Base-by-base conservation (phyloP, 2,888 invertebrate genomes). In the Drepanosiphum platanoidis region DNA sequence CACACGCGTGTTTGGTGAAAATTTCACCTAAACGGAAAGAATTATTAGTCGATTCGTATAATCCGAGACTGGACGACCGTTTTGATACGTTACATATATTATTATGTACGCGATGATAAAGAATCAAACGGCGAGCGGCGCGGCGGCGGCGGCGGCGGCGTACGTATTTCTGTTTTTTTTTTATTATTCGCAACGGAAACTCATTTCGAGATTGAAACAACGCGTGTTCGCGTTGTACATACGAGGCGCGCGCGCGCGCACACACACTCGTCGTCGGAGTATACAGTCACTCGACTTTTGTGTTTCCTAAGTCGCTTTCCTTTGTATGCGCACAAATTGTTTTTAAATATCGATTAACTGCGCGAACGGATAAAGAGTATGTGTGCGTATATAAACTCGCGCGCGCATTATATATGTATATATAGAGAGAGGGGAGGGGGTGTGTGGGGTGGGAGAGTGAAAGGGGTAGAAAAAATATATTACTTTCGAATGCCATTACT, bases 401-500 rank as follows among this genome's bases (percentile, higher is more conserved):
- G 27, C 27, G 3, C 27, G 9, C 61, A 61, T 1, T 8, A 61
- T 13, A 27, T 3, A 9, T 27, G 27, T 27, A n/a, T 9, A 22
- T 22, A 52, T 5, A 3, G 52, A 18, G 11, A 11, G n/a, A 9
- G 27, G 18, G 27, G 3, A n/a, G 36, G 42, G 39, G 74, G 46
- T n/a, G n/a, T n/a, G n/a, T n/a, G n/a, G n/a, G n/a, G n/a, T n/a
- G n/a, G n/a, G n/a, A n/a, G n/a, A n/a, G n/a, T n/a, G n/a, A n/a
- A n/a, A n/a, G n/a, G n/a, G n/a, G n/a, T n/a, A 79, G 72, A 79
- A 79, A 58, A 86, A 64, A 64, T 30, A 68, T 77, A 71, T 71
- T 71, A 64, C 66, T 72, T 77, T 86, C 52, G 46, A 70, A 68
- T 46, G 34, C 36, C 58, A 58, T 79, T 79, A 72, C 74, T 4